Evolutionary conservation across 2,888 invertebrate genomes (phyloP).

Genomic region (Andrena fulva): DNA sequence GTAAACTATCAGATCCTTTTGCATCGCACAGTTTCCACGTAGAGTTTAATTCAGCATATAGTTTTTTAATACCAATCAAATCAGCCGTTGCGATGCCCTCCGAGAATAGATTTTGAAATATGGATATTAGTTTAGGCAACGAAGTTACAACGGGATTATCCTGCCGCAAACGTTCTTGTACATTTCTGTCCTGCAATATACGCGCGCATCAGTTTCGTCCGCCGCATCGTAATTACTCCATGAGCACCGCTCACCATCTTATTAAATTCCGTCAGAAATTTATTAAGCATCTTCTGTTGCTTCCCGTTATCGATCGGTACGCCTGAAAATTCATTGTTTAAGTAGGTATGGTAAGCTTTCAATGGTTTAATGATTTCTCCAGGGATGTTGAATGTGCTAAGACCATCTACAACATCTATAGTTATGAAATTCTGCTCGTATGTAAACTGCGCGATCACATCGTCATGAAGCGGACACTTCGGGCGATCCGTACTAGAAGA

Average conservation of each 20-base stretch:
- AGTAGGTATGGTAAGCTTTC: slow-evolving; percentile 76
- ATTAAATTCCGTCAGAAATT: slow-evolving; percentile 74
- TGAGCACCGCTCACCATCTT: slow-evolving; percentile 54
- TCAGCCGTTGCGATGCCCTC: slow-evolving; percentile 39
- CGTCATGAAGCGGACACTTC: slow-evolving; percentile 75
- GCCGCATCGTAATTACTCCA: background rate
- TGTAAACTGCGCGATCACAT: slow-evolving; percentile 57
- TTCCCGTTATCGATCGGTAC: slow-evolving; percentile 43
- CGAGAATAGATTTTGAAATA: slow-evolving; percentile 36
- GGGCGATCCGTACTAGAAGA: slow-evolving; percentile 17
- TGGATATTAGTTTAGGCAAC: slow-evolving; percentile 38
- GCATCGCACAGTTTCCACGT: slow-evolving; percentile 24
- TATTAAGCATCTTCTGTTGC: slow-evolving; percentile 56
- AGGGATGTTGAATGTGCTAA: slow-evolving; percentile 76
- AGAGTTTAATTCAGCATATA: slow-evolving; percentile 66
- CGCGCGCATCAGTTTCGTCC: background rate
- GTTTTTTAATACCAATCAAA: slow-evolving; percentile 50
- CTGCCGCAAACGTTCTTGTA: slow-evolving; percentile 29
- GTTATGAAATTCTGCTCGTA: slow-evolving; percentile 65
- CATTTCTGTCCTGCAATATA: slow-evolving; percentile 47
- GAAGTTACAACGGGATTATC: slow-evolving; percentile 4
- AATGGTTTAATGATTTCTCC: slow-evolving; percentile 73
- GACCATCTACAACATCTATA: slow-evolving; percentile 74
- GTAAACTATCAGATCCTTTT: slow-evolving; percentile 9
- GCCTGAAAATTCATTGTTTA: slow-evolving; percentile 55